phyloP scores from a whole-genome alignment of 1,140 invertebrate genomes.

The Drosophila cardini region DNA sequence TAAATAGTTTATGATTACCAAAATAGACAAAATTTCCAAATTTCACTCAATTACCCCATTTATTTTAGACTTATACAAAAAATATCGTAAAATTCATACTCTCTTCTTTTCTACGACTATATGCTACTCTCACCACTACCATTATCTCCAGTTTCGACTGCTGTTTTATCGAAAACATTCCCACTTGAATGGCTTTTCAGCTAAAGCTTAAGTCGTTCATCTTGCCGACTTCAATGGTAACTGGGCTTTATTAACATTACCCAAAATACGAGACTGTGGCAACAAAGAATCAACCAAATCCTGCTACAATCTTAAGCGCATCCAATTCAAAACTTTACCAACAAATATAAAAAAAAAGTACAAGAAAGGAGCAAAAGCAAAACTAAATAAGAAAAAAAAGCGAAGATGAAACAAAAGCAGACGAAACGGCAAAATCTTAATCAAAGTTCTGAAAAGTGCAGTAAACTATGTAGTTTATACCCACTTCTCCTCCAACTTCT shows the following conservation, averaged over 20 bases:
- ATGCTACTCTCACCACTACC: too few species aligned
- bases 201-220: not conserved
- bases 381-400: too few species aligned
- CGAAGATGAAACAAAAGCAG: conserved; percentile 31
- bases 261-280: conserved; percentile 17
- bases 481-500: not conserved
- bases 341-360: conserved; percentile 21
- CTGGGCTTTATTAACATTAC: conserved; percentile 38
- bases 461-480: conserved; percentile 79
- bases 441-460: conserved; percentile 80
- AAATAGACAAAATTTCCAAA: conserved; percentile 25
- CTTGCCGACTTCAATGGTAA: conserved; percentile 17
- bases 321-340: conserved; percentile 50
- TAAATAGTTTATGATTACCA: conserved; percentile 62
- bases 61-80: not conserved
- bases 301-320: conserved; percentile 34
- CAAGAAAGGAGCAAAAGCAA: too few species aligned
- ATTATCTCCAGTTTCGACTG: too few species aligned
- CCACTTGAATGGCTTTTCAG: not conserved
- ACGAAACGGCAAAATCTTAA: conserved; percentile 74
- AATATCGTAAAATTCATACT: too few species aligned
- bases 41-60: not conserved
- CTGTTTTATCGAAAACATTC: not conserved
- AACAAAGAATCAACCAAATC: conserved; percentile 40
- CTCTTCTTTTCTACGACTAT: too few species aligned